Conservation (phyloP, 2,888 invertebrate genomes). For the Melieria picta region DNA sequence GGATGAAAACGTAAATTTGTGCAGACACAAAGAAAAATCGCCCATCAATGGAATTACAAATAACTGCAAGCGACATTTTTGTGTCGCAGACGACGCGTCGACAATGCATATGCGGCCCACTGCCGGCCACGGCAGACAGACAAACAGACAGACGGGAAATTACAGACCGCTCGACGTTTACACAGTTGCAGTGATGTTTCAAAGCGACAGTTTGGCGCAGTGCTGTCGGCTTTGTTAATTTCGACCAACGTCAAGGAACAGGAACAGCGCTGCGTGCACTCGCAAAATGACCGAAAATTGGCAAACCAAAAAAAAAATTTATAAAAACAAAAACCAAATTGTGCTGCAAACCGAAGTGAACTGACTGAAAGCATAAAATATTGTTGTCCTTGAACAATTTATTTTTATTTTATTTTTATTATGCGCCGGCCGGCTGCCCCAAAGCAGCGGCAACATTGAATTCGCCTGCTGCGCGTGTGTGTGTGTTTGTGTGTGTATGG, state of each 20-base stretch:
- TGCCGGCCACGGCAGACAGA: too few species aligned
- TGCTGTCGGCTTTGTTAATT: too few species aligned
- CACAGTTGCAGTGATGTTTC: too few species aligned
- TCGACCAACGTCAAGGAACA: too few species aligned
- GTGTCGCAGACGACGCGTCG: constrained; percentile 52
- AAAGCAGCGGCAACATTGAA: not conserved
- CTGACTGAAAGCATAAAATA: constrained; percentile 25
- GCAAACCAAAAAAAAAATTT: constrained; percentile 8
- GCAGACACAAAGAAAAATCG: constrained; percentile 50
- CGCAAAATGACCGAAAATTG: too few species aligned
- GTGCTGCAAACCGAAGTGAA: not conserved
- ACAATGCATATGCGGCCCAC: too few species aligned
- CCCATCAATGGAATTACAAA: constrained; percentile 61
- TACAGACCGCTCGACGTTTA: too few species aligned
- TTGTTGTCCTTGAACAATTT: constrained; percentile 57
- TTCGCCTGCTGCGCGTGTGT: not conserved
- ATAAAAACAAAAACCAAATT: not conserved
- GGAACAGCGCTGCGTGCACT: too few species aligned
- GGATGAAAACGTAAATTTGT: not conserved
- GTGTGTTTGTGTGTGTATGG: constrained; percentile 2
- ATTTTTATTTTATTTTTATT: constrained; percentile 59
- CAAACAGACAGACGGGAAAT: too few species aligned
- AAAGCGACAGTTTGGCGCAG: too few species aligned
- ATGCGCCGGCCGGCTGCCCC: constrained; percentile 13
- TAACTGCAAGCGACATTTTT: constrained; percentile 61